A percentile compares a stretch with the other conserved stretches of the same genome.
Evolutionary conservation across 2,888 invertebrate species (phyloP).

Genomic region (Tipula vernalis): DNA sequence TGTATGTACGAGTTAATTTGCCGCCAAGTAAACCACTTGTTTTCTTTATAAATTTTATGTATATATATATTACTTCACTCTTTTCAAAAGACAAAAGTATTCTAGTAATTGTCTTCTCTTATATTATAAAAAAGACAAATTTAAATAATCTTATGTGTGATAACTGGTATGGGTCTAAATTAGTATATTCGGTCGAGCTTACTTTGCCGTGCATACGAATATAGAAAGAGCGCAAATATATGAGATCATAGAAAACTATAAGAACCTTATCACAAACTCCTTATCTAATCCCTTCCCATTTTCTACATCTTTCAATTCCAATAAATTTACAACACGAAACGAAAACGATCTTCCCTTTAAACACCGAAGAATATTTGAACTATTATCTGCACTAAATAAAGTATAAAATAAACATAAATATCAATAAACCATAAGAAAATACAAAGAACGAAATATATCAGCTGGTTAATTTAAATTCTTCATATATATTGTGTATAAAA

Average conservation of each 20-base stretch:
- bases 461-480: not conserved
- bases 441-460: not conserved
- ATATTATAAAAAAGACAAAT: not conserved
- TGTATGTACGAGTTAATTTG: not conserved
- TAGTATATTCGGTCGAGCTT: not conserved
- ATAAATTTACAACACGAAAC: too few species aligned
- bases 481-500: not conserved
- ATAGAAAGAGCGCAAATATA: not conserved
- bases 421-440: not conserved
- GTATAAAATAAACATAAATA: not conserved
- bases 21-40: not conserved
- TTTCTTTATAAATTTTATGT: not conserved
- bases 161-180: not conserved
- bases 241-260: not conserved
- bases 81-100: not conserved
- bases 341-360: too few species aligned
- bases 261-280: too few species aligned
- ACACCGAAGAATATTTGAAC: not conserved
- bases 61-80: not conserved
- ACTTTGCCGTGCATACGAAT: too few species aligned
- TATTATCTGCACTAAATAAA: not conserved
- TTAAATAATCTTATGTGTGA: not conserved
- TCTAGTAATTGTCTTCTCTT: not conserved
- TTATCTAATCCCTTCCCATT: too few species aligned
- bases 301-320: too few species aligned